Evolutionary conservation across 2,888 invertebrate species (phyloP).

Genomic region (Drosophila diplacantha): DNA sequence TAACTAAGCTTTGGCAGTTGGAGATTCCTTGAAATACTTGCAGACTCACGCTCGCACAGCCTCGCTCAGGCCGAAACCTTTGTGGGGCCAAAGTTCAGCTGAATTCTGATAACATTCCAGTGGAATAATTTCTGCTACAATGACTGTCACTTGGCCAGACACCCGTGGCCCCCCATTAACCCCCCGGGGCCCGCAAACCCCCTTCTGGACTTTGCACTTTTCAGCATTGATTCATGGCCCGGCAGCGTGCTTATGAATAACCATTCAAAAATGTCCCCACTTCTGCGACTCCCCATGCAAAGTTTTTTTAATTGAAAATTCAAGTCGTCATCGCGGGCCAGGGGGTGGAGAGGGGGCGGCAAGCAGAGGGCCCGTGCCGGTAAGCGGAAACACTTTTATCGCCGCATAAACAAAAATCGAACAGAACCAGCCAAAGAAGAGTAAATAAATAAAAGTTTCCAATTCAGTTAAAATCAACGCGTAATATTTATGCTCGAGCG

Average conservation of each 20-base stretch:
- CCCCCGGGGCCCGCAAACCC: slow-evolving; percentile 16
- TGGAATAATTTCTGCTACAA: slow-evolving; percentile 51
- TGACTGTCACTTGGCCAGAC: slow-evolving; percentile 36
- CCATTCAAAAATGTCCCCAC: slow-evolving; percentile 51
- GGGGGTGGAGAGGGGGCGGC: too few relatives aligned
- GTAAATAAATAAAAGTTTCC: slow-evolving; percentile 64
- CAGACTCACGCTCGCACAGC: slow-evolving; percentile 3
- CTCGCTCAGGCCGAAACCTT: not conserved
- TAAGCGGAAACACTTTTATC: slow-evolving; percentile 38
- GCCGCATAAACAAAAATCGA: slow-evolving; percentile 34
- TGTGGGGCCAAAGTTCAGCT: slow-evolving; percentile 25
- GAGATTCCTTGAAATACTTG: not conserved
- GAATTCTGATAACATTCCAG: slow-evolving; percentile 56
- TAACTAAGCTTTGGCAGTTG: not conserved
- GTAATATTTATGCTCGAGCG: slow-evolving; percentile 59
- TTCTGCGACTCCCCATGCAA: slow-evolving; percentile 12
- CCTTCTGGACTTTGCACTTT: slow-evolving; percentile 57
- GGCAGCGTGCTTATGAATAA: slow-evolving; percentile 57
- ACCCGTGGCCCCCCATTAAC: not conserved
- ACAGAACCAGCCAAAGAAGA: slow-evolving; percentile 24
- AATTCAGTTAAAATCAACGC: slow-evolving; percentile 60
- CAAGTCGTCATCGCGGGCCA: slow-evolving; percentile 43
- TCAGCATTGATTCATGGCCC: slow-evolving; percentile 59
- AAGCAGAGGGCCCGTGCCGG: not conserved
- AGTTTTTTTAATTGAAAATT: slow-evolving; percentile 62